Conservation (phyloP, 2,113 vertebrate species). For the Oreochromis spilurus region DNA sequence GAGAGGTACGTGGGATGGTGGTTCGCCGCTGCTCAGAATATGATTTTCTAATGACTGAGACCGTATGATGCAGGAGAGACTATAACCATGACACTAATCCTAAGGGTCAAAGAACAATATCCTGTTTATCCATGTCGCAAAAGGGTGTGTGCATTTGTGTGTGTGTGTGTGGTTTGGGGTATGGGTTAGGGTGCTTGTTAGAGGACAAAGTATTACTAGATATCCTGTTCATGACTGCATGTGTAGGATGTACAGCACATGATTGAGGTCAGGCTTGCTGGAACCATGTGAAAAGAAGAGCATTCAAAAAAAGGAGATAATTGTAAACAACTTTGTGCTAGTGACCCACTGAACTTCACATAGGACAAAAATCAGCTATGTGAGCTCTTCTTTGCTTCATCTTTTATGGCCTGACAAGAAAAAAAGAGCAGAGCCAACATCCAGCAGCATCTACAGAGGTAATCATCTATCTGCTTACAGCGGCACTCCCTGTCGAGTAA, state of each 20-base stretch:
- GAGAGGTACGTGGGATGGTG: background rate
- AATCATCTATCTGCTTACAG: background rate
- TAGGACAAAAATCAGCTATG: background rate
- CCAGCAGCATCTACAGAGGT: background rate
- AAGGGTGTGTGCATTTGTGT: background rate
- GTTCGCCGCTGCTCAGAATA: background rate
- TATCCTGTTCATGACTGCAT: background rate
- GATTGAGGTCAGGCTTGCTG: background rate
- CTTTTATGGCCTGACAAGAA: background rate
- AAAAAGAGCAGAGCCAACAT: background rate
- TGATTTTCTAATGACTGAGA: background rate
- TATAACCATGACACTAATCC: background rate
- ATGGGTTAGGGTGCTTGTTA: background rate
- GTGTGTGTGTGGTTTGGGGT: background rate
- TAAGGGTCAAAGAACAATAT: background rate
- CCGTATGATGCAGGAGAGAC: background rate
- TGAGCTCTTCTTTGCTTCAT: background rate
- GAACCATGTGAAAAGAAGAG: background rate
- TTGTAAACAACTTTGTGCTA: background rate
- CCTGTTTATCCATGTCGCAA: background rate
- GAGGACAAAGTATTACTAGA: background rate
- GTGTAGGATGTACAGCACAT: background rate
- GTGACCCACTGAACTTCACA: slow-evolving; percentile 23
- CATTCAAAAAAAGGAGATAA: background rate
- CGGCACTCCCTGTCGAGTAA: slow-evolving; percentile 1